Evolutionary conservation across 2,113 vertebrate genomes (phyloP), one percentile per base, ranked within the genome.

Genomic region (Boulengeromyrus knoepffleri): DNA sequence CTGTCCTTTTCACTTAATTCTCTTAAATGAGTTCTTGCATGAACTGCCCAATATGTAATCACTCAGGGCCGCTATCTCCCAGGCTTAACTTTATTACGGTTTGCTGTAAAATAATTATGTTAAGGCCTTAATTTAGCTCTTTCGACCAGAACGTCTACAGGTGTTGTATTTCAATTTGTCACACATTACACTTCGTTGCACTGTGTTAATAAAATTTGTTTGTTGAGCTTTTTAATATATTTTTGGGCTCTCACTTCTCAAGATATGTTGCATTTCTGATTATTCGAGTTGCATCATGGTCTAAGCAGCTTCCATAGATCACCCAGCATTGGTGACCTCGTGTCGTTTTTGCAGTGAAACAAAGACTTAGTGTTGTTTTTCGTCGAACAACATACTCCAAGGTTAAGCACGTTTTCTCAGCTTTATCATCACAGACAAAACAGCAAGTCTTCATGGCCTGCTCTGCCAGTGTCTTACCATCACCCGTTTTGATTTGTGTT

Each of bases 401-500:
- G 74, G 47, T 89, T 83, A 89, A 83, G 47, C 88, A 27, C 27
- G 50, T 89, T 89, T 89, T 83, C 27, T 80, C 88, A 83, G 39
- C 47, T 80, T 89, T 80, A 80, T 80, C 74, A 19, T 80, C 53
- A 24, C 47, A 89, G 74, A 84, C 88, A 21, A 84, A 49, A 84
- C 19, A 27, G 6, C 50, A 84, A 85, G 83, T 47, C 0, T 12
- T 13, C 19, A 15, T 85, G 83, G 83, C 9, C 45, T 47, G 19
- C 39, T 47, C 2, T n/a, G 5, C 4, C 74, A 31, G 27, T 36
- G 70, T 31, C 70, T 17, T 1, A 70, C 27, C n/a, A 70, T 70
- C 62, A 70, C 3, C 62, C 15, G 10, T 80, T 19, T 42, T 5
- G n/a, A 80, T 80, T 42, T 80, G 13, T 39, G 27, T 42, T 19